Evolutionary conservation across 2,113 vertebrate species (phyloP).

Genomic region (Esox niger): DNA sequence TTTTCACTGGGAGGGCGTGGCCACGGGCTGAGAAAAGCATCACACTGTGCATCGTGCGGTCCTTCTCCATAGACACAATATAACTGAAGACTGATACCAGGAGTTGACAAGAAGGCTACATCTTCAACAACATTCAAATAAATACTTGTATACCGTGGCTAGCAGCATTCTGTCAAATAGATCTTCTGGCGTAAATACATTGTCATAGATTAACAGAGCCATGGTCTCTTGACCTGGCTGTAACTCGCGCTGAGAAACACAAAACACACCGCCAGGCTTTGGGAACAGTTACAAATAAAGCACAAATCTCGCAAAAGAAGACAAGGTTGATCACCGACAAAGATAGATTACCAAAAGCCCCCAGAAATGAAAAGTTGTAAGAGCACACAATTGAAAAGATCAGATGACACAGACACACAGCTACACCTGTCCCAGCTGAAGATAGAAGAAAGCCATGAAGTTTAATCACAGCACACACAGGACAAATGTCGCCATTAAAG

Average conservation of each 20-base stretch:
- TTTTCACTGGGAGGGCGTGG: too few species aligned
- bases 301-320: neutral
- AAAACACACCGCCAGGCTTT: neutral
- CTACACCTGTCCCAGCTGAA: constrained; percentile 5
- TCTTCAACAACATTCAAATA: constrained; percentile 46
- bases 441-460: constrained; percentile 2
- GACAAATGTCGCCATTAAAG: constrained; percentile 4
- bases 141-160: constrained; percentile 20
- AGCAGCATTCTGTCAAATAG: constrained; percentile 27
- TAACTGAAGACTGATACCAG: constrained; percentile 3
- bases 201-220: constrained; percentile 8
- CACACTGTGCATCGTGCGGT: constrained; percentile 17
- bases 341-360: neutral
- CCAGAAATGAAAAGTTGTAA: neutral
- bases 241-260: neutral
- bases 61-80: neutral
- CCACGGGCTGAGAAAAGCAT: neutral
- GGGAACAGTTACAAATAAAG: neutral
- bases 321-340: neutral
- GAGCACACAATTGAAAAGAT: neutral
- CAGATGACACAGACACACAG: constrained; percentile 26
- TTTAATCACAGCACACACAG: neutral
- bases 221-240: constrained; percentile 8
- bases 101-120: constrained; percentile 46
- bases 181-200: constrained; percentile 51